Evolutionary conservation across 2,113 vertebrate species (phyloP).

Genomic region (Macaca mulatta): DNA sequence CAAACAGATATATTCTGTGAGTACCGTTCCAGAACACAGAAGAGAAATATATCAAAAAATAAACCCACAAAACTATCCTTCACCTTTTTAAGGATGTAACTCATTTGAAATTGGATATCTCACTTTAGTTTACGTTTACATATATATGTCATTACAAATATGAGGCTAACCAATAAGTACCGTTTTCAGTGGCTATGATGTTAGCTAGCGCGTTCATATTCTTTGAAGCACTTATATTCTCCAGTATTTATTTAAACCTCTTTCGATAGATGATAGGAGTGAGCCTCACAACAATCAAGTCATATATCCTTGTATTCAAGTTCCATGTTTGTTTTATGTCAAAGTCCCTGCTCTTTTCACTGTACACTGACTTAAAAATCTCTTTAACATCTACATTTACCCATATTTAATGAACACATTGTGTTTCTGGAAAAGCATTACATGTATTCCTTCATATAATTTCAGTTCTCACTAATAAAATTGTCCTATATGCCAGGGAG

Average conservation of each 20-base stretch:
- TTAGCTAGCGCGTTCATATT: background rate
- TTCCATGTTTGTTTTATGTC: background rate
- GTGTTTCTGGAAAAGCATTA: background rate
- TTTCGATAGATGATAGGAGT: background rate
- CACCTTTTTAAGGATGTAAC: background rate
- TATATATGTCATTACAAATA: background rate
- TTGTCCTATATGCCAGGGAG: background rate
- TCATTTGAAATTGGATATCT: constrained; percentile 6
- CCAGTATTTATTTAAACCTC: background rate
- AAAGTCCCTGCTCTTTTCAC: background rate
- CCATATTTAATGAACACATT: background rate
- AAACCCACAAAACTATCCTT: background rate
- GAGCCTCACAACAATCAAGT: background rate
- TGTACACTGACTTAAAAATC: background rate
- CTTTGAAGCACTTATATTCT: background rate
- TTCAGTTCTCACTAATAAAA: constrained; percentile 56
- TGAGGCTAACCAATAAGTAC: background rate
- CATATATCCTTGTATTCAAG: background rate
- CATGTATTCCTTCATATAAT: background rate
- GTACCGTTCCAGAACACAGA: background rate
- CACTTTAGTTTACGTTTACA: background rate
- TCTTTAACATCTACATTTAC: background rate
- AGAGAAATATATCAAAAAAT: background rate
- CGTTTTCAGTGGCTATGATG: background rate
- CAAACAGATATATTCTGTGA: constrained; percentile 7